Evolutionary conservation across 2,888 invertebrate genomes (phyloP).

Genomic region (Eurois occulta): DNA sequence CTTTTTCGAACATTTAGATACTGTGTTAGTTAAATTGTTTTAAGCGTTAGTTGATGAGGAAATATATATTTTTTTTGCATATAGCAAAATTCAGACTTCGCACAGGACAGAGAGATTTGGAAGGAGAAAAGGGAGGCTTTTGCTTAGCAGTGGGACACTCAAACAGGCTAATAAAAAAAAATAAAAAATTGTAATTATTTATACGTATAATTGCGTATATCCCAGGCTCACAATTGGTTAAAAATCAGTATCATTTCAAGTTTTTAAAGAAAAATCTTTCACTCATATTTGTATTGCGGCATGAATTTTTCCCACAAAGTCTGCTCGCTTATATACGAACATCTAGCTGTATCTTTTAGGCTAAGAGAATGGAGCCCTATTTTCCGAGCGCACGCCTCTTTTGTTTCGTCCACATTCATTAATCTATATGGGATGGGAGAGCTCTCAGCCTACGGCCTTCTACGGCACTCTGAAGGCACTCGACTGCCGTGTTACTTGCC

Average conservation of each 20-base stretch:
- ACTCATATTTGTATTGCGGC: background rate
- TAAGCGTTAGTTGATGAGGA: background rate
- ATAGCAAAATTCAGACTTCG: no score
- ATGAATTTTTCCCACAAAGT: conserved; percentile 17
- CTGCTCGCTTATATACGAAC: conserved; percentile 15
- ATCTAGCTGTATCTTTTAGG: conserved; percentile 48
- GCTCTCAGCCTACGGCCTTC: conserved; percentile 53
- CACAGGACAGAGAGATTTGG: no score
- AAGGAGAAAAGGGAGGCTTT: no score
- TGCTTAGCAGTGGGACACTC: no score
- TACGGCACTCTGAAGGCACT: conserved; percentile 36
- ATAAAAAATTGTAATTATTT: no score
- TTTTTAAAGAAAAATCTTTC: background rate
- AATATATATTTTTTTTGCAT: no score
- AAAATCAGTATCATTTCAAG: background rate
- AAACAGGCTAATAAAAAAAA: no score
- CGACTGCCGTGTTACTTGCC: conserved; percentile 14
- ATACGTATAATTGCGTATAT: background rate
- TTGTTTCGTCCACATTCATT: conserved; percentile 66
- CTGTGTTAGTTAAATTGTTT: background rate
- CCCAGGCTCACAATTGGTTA: background rate
- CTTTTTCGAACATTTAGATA: background rate
- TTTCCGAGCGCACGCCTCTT: conserved; percentile 59
- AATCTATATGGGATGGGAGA: conserved; percentile 55
- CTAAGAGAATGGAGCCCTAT: conserved; percentile 58